Conservation (phyloP, 2,888 invertebrate species). For the Eristalis pertinax region DNA sequence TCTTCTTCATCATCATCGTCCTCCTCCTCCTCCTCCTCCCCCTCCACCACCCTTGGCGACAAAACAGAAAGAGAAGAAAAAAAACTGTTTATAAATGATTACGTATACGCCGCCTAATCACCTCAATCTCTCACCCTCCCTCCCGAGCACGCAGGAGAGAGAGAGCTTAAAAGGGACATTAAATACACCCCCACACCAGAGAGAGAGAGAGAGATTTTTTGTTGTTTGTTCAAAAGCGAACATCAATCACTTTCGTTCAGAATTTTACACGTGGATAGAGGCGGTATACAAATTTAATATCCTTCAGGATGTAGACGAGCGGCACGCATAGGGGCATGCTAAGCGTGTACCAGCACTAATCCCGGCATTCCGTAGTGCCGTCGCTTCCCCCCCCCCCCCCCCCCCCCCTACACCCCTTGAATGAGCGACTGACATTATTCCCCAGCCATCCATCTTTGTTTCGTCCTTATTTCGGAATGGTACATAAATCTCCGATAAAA, state of each 20-base stretch:
- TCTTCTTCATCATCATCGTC: not conserved
- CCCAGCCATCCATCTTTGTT: conserved; percentile 46
- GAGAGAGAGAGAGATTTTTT: not conserved
- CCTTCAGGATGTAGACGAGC: conserved; percentile 1
- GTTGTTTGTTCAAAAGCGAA: not conserved
- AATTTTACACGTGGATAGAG: conserved; percentile 24
- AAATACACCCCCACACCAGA: not conserved
- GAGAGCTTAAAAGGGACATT: conserved; percentile 1
- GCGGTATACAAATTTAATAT: conserved; percentile 22
- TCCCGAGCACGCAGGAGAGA: too few species aligned
- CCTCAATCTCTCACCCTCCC: not conserved
- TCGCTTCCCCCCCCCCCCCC: too few species aligned
- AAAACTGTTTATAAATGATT: not conserved
- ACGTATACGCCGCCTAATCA: conserved; percentile 22
- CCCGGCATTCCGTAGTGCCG: not conserved
- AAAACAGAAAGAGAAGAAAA: not conserved
- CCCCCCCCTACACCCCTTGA: too few species aligned
- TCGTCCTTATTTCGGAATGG: not conserved
- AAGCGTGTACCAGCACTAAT: conserved; percentile 11
- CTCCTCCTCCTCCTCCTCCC: not conserved
- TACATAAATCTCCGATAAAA: conserved; percentile 40
- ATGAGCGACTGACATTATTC: conserved; percentile 12
- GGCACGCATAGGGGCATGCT: not conserved
- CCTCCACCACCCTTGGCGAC: not conserved
- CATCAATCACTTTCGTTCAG: conserved; percentile 41